Conservation (phyloP, 2,113 vertebrate species). For the Limnothrissa miodon region DNA sequence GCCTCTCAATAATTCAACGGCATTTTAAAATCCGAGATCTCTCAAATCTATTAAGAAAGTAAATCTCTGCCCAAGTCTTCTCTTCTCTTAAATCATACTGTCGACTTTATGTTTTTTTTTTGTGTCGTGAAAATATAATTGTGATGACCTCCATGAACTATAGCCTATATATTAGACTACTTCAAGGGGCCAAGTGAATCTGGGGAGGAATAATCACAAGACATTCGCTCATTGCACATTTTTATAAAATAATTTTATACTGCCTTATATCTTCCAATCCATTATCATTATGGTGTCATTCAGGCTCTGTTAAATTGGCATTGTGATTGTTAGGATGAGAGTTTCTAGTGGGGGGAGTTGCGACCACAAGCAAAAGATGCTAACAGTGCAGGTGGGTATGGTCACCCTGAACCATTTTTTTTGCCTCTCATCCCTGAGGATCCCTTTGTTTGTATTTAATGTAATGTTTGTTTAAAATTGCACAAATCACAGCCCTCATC, state of each 20-base stretch:
- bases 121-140: background rate
- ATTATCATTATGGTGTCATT: background rate
- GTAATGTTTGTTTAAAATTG: background rate
- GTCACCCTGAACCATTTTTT: background rate
- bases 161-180: background rate
- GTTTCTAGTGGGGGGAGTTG: background rate
- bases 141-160: background rate
- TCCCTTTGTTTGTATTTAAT: too few relatives aligned
- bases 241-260: background rate
- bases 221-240: background rate
- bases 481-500: background rate
- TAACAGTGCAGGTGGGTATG: background rate
- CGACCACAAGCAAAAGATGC: background rate
- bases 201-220: background rate
- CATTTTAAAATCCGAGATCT: conserved; percentile 72
- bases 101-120: background rate
- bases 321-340: background rate
- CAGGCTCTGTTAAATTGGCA: background rate
- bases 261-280: background rate
- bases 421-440: background rate
- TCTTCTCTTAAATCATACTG: background rate
- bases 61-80: conserved; percentile 32
- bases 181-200: background rate
- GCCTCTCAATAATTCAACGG: conserved; percentile 76
- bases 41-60: conserved; percentile 69